Evolutionary conservation across 2,888 invertebrate species (phyloP).

Genomic region (Leptarthrus brevirostris): DNA sequence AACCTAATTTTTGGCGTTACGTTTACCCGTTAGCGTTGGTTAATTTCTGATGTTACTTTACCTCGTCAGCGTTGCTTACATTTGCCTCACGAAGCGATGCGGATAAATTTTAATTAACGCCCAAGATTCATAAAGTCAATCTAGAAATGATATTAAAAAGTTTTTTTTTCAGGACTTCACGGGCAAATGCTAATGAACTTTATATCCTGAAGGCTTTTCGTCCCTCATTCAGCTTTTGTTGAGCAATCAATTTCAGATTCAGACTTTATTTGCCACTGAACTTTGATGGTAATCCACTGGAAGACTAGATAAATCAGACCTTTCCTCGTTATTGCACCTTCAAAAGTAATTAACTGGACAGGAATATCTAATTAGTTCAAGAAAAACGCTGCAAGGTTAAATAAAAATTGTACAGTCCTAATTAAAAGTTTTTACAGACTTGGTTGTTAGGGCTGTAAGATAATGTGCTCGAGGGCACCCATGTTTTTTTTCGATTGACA

Average conservation of each 20-base stretch:
- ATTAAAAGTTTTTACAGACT: slow-evolving; percentile 2
- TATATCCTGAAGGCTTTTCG: slow-evolving; percentile 19
- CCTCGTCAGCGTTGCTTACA: background rate
- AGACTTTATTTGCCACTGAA: slow-evolving; percentile 34
- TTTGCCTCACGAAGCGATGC: background rate
- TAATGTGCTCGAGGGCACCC: too few species aligned
- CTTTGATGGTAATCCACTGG: slow-evolving; percentile 14
- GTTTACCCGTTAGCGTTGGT: too few species aligned
- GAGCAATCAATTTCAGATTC: slow-evolving; percentile 35
- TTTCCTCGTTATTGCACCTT: background rate
- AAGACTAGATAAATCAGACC: slow-evolving; percentile 2
- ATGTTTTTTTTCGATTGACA: background rate
- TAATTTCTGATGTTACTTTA: too few species aligned
- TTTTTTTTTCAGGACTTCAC: background rate
- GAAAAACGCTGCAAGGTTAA: background rate
- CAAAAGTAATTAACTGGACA: slow-evolving; percentile 8
- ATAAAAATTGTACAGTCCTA: background rate
- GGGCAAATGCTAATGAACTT: slow-evolving; percentile 46
- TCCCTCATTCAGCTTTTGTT: slow-evolving; percentile 2
- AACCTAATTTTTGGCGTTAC: background rate
- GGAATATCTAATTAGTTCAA: background rate
- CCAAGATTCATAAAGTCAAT: slow-evolving; percentile 27
- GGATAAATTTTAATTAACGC: slow-evolving; percentile 33
- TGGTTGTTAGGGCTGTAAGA: too few species aligned
- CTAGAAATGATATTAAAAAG: slow-evolving; percentile 12